Evolutionary conservation across 2,888 invertebrate species (phyloP), one percentile per base, ranked within the genome.

Genomic region (Ectropis crepuscularia): DNA sequence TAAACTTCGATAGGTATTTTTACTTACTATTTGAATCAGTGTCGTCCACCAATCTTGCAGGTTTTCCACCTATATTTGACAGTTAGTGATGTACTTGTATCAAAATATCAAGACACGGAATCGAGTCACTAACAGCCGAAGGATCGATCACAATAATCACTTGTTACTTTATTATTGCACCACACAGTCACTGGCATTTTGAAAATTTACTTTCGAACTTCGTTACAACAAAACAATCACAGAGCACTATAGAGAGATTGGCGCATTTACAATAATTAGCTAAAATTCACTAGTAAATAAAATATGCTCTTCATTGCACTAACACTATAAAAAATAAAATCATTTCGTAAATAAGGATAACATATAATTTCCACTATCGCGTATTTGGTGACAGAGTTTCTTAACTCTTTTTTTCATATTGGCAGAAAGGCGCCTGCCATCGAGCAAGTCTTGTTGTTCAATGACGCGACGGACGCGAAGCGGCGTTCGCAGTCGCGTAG

Each of bases 361-460:
- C 53, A 85, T 90, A 84, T 89, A 87, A 89, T 88, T 88, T 91
- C 82, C 87, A 92, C 90, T 90, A 89, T 87, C 90, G 87, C 89
- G 90, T 89, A 81, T 89, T 89, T 90, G 86, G 85, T 87, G 80
- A 83, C 79, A 84, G 88, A 90, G 88, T 89, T 86, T 82, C 80
- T 84, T 81, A 85, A 88, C 87, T 88, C 87, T 88, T 87, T 85
- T 88, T 86, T 88, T 91, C 92, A 92, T 92, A 89, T 90, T 92
- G 92, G 90, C 91, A 90, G 90, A 82, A 86, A 85, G 80, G 87
- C 92, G 92, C 85, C 90, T 90, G 89, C 91, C 91, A 90, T 89
- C 89, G 88, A 92, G 88, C 90, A 86, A 90, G 89, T 88, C 92
- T 92, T 91, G 92, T 91, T 92, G 88, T 90, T 92, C 89, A 92